Evolutionary conservation across 2,888 invertebrate genomes (phyloP).

Genomic region (Rotaria socialis): DNA sequence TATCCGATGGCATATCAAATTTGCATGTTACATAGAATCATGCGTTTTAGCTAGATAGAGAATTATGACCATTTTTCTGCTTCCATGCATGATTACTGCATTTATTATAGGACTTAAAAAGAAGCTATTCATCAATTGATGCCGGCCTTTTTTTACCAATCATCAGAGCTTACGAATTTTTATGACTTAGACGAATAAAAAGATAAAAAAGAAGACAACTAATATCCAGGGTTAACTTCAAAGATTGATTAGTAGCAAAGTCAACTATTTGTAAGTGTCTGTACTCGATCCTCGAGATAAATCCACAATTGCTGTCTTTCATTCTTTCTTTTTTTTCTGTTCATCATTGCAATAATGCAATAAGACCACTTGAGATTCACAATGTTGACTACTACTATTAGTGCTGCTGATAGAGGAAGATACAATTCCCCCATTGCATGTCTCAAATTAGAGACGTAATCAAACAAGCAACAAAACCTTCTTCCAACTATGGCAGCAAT

Average conservation of each 20-base stretch:
- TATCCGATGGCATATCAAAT: not conserved
- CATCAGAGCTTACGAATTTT: not conserved
- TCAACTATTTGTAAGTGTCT: not conserved
- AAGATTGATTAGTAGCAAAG: not conserved
- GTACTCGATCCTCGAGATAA: not conserved
- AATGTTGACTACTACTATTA: not conserved
- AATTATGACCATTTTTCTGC: slow-evolving; percentile 19
- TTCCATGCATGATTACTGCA: not conserved
- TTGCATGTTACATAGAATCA: not conserved
- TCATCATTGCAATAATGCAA: not conserved
- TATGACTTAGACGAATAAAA: not conserved
- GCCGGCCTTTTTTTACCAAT: not conserved
- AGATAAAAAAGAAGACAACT: not conserved
- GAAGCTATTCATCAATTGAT: not conserved
- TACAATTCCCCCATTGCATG: slow-evolving; percentile 29
- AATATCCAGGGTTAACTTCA: not conserved
- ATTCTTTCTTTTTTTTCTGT: not conserved
- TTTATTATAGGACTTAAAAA: not conserved
- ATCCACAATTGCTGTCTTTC: not conserved
- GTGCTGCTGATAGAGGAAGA: not conserved
- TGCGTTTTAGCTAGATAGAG: not conserved
- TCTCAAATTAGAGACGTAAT: slow-evolving; percentile 34
- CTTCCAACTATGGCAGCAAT: not conserved
- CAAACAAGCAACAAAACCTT: not conserved
- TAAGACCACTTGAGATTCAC: not conserved